A percentile compares a stretch with the other conserved stretches of the same genome.
These are phyloP conservation scores for Pristionchus maxplancki DNA, from an alignment of 2,888 invertebrate species.

Conservation along the genomic window DNA sequence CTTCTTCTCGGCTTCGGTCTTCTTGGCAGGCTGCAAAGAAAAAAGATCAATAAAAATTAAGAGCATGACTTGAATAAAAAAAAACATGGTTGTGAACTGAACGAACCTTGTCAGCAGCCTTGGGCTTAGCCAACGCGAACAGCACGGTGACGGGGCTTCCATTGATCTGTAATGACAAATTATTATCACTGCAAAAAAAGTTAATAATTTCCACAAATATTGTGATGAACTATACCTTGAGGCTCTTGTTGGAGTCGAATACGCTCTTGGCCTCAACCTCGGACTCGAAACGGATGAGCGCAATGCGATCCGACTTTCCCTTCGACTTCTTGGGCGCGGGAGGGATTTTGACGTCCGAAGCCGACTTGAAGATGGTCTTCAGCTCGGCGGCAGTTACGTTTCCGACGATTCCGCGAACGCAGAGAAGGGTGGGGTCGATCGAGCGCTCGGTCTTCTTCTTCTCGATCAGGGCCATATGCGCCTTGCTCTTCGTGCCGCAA, in stretches of 20 bases:
- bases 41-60: too few species aligned
- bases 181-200: too few species aligned
- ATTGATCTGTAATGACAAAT: conserved; percentile 48
- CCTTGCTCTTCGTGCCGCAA: conserved; percentile 61
- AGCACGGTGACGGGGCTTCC: conserved; percentile 60
- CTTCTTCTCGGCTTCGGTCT: conserved; percentile 24
- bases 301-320: conserved; percentile 49
- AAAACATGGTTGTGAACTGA: neutral
- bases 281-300: conserved; percentile 63
- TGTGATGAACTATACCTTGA: conserved; percentile 53
- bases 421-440: conserved; percentile 63
- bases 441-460: conserved; percentile 52
- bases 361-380: conserved; percentile 56
- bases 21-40: conserved; percentile 18
- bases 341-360: conserved; percentile 59
- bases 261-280: conserved; percentile 68
- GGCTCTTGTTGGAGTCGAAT: conserved; percentile 65
- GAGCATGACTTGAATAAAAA: neutral
- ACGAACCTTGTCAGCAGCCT: conserved; percentile 1
- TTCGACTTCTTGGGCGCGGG: neutral
- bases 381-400: conserved; percentile 54
- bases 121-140: conserved; percentile 54
- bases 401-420: conserved; percentile 58
- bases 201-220: too few species aligned
- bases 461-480: conserved; percentile 30